Evolutionary conservation across 2,888 invertebrate species (phyloP), one percentile per base, ranked within the genome.

Genomic region (Monochamus alternatus): DNA sequence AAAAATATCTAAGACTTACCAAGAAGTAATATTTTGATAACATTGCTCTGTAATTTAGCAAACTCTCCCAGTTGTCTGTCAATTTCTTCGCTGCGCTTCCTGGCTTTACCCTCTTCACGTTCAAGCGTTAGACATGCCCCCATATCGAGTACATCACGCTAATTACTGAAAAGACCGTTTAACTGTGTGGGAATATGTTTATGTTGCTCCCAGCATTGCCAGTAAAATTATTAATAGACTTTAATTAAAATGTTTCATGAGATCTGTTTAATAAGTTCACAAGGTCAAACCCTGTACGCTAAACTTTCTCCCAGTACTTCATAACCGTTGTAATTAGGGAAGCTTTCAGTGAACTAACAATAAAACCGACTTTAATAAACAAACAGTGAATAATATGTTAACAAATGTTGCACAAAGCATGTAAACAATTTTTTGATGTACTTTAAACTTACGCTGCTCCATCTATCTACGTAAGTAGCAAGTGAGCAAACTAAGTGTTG

Each of bases 111-210:
- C 84, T 91, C 91, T 86, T 92, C 92, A 83, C 92, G 90, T 89
- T 92, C 92, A 84, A 92, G 85, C 83, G 92, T 92, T 86, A 92
- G 88, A 87, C 93, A 93, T 87, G 91, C 91, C 86, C 93, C 93
- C 92, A 93, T 93, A 84, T 84, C 87, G 82, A 77, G 80, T 75
- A 82, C 88, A 87, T 88, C 86, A 85, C 86, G 86, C 44, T 63
- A 66, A 63, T 73, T 65, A 44, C 73, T 64, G 12, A 12, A 43
- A 65, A 55, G n/a, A 72, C 63, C 55, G 69, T 44, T 32, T 55
- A 60, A 55, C 51, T 58, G 52, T 64, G 58, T 69, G 66, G 52
- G 68, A 64, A 64, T 64, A 31, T 38, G 69, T 69, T 64, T 62
- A 58, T 58, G 44, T 63, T 62, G 66, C 47, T 69, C 68, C 69